phyloP scores from a whole-genome alignment of 2,797 vertebrate species.

The Manis crassicaudata region DNA sequence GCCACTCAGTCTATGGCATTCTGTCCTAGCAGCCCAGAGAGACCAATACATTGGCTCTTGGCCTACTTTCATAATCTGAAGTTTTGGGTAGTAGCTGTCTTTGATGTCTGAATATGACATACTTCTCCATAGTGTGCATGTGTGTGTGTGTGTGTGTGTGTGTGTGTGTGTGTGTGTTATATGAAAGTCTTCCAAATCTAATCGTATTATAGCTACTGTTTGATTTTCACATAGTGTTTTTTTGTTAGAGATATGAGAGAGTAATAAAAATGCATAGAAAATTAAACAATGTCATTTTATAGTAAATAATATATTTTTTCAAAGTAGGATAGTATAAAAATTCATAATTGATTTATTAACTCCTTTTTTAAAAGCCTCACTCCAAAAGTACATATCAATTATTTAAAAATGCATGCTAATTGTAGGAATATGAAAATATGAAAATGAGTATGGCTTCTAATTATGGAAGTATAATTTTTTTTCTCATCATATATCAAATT shows the following conservation, averaged over 20 bases:
- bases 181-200: neutral
- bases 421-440: slow-evolving; percentile 19
- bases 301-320: neutral
- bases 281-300: slow-evolving; percentile 22
- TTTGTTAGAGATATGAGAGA: neutral
- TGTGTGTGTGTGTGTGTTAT: neutral
- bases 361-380: neutral
- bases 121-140: neutral
- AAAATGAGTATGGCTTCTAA: slow-evolving; percentile 45
- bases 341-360: neutral
- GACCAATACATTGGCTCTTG: neutral
- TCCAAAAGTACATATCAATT: neutral
- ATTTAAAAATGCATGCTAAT: neutral
- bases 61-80: neutral
- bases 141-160: neutral
- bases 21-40: neutral
- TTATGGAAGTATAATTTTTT: slow-evolving; percentile 1
- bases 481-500: neutral
- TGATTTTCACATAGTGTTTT: neutral
- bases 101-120: neutral
- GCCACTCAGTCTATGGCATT: neutral
- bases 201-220: neutral
- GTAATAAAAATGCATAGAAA: slow-evolving; percentile 9
- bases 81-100: neutral
- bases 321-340: slow-evolving; percentile 34